Evolutionary conservation across 2,888 invertebrate species (phyloP).

Genomic region (Listrodromus nycthemerus): DNA sequence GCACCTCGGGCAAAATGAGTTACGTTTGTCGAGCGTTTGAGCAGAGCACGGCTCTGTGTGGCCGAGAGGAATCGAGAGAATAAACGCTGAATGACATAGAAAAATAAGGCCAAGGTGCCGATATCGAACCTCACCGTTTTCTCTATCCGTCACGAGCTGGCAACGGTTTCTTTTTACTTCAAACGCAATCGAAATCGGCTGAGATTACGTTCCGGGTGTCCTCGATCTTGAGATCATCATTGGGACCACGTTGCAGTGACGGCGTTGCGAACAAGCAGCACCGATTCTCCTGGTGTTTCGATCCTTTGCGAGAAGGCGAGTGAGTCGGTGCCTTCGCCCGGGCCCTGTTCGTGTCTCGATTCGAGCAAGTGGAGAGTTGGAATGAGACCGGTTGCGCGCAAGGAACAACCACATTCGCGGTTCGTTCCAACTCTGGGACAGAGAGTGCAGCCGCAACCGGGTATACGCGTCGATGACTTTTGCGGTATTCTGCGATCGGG

Average conservation of each 20-base stretch:
- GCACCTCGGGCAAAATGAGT: slow-evolving; percentile 49
- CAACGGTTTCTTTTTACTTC: not conserved
- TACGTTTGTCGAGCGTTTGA: slow-evolving; percentile 49
- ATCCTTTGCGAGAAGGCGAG: not conserved
- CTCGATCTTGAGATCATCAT: slow-evolving; percentile 72
- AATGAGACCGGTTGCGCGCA: slow-evolving; percentile 47
- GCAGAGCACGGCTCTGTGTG: slow-evolving; percentile 34
- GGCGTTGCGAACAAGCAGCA: slow-evolving; percentile 3
- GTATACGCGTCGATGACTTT: slow-evolving; percentile 72
- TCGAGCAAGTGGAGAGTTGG: slow-evolving; percentile 41
- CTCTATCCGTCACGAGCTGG: not conserved
- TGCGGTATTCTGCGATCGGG: slow-evolving; percentile 71
- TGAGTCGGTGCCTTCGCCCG: slow-evolving; percentile 15
- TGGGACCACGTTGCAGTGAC: slow-evolving; percentile 66
- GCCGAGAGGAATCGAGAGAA: not conserved
- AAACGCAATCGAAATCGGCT: no score
- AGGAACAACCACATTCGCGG: slow-evolving; percentile 26
- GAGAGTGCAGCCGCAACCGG: slow-evolving; percentile 70
- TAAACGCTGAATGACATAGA: not conserved
- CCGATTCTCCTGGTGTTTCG: not conserved
- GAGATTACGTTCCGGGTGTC: slow-evolving; percentile 53
- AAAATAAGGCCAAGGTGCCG: not conserved
- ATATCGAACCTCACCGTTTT: not conserved
- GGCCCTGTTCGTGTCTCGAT: slow-evolving; percentile 56
- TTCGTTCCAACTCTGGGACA: slow-evolving; percentile 48